A percentile compares a stretch with the other conserved stretches of the same genome.
Evolutionary conservation across 2,113 vertebrate genomes (phyloP).

Genomic region (Nerophis lumbriciformis): DNA sequence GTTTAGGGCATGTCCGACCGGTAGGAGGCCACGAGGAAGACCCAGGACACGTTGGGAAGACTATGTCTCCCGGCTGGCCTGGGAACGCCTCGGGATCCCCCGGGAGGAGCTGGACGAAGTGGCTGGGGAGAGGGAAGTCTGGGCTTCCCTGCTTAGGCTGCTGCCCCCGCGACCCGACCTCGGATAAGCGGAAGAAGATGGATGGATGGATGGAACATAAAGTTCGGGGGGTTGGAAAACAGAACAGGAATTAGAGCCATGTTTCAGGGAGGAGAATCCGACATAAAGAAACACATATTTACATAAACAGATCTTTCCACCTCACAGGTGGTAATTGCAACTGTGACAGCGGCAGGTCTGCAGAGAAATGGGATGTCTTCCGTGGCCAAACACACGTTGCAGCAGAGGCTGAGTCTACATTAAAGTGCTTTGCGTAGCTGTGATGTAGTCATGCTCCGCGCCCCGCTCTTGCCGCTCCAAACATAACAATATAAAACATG

Average conservation of each 20-base stretch:
- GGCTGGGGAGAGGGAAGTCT: too few species aligned
- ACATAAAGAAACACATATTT: constrained; percentile 51
- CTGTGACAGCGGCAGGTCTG: constrained; percentile 48
- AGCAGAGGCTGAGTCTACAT: constrained; percentile 54
- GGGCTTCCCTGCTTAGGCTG: too few species aligned
- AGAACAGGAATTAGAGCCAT: background rate
- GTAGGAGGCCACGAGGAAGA: too few species aligned
- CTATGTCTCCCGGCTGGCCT: too few species aligned
- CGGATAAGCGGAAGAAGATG: too few species aligned
- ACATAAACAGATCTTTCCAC: constrained; percentile 59
- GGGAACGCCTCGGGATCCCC: too few species aligned
- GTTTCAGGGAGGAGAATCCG: constrained; percentile 19
- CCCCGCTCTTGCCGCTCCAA: constrained; percentile 8
- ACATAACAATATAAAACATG: constrained; percentile 34
- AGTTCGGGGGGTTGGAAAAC: background rate
- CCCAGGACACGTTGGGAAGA: too few species aligned
- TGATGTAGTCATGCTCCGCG: constrained; percentile 15
- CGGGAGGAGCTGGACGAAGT: too few species aligned
- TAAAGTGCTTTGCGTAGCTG: constrained; percentile 25
- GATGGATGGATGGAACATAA: too few species aligned
- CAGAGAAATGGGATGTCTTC: constrained; percentile 48
- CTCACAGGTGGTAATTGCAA: constrained; percentile 58
- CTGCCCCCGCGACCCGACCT: too few species aligned
- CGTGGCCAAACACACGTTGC: constrained; percentile 43
- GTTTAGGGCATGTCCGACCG: too few species aligned